A percentile compares a stretch with the other conserved stretches of the same genome.
Evolutionary conservation across 2,797 vertebrate species (phyloP).

Genomic region (Micropoecilia bifurca): DNA sequence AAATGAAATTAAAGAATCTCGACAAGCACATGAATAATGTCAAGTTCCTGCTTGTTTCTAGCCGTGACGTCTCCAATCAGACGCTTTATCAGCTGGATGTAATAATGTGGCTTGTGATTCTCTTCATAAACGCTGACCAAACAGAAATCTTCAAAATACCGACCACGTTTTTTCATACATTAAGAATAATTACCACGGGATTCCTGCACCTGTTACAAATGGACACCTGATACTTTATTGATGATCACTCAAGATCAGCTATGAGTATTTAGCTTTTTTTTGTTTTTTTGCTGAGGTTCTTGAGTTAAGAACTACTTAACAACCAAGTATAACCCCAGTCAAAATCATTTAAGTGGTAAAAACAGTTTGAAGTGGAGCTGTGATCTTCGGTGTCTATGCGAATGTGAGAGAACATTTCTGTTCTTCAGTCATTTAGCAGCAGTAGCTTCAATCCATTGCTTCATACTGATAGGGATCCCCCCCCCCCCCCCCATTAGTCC

Average conservation of each 20-base stretch:
- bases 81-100: not conserved
- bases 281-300: not conserved
- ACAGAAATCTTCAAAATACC: not conserved
- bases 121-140: not conserved
- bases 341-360: not conserved
- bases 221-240: not conserved
- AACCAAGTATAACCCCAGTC: not conserved
- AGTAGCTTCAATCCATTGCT: constrained; percentile 30
- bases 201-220: no score
- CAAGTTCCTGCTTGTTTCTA: not conserved
- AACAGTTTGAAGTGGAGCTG: constrained; percentile 13
- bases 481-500: constrained; percentile 43
- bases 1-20: not conserved
- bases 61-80: not conserved
- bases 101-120: not conserved
- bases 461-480: constrained; percentile 41
- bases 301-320: not conserved
- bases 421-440: not conserved
- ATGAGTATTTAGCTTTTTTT: not conserved
- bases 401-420: not conserved
- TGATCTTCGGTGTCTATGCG: not conserved
- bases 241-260: not conserved
- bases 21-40: not conserved
- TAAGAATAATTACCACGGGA: no score
- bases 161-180: no score